phyloP scores from a whole-genome alignment of 2,888 invertebrate species.

The Perithous albicinctus region DNA sequence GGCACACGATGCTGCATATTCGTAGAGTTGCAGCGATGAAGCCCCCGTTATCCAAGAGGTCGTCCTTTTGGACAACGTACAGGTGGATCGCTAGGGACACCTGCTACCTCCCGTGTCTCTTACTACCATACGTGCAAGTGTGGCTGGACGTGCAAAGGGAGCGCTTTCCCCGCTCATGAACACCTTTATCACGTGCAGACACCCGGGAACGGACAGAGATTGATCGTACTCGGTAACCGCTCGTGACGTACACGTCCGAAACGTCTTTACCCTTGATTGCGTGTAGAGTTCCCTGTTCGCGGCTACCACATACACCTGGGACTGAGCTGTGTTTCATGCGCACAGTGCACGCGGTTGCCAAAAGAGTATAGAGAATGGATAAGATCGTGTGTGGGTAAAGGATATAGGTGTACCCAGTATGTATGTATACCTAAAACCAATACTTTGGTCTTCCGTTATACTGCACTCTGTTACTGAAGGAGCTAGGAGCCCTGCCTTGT shows the following conservation, averaged over 20 bases:
- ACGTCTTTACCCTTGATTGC: constrained; percentile 66
- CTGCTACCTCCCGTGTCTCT: constrained; percentile 52
- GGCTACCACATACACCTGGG: background rate
- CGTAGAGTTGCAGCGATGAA: constrained; percentile 21
- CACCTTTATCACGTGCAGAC: constrained; percentile 69
- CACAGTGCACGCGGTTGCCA: background rate
- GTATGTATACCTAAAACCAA: constrained; percentile 22
- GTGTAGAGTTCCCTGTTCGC: constrained; percentile 15
- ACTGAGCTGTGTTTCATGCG: background rate
- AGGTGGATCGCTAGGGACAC: constrained; percentile 53
- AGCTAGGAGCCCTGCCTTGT: constrained; percentile 38
- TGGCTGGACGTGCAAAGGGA: constrained; percentile 3
- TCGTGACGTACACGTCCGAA: constrained; percentile 62
- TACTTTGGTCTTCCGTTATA: constrained; percentile 1
- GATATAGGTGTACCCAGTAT: background rate
- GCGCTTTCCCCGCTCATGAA: constrained; percentile 66
- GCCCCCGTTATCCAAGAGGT: constrained; percentile 32
- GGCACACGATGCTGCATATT: background rate
- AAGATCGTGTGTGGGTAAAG: constrained; percentile 12
- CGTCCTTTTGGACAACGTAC: constrained; percentile 42
- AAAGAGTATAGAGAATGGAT: background rate
- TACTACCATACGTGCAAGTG: background rate
- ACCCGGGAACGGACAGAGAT: constrained; percentile 65
- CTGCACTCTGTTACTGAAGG: constrained; percentile 35
- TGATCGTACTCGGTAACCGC: constrained; percentile 65